Evolutionary conservation across 37 sponge, comb jelly and placozoan genomes (phyloP).

Genomic region (Cliona cf. orientalis): DNA sequence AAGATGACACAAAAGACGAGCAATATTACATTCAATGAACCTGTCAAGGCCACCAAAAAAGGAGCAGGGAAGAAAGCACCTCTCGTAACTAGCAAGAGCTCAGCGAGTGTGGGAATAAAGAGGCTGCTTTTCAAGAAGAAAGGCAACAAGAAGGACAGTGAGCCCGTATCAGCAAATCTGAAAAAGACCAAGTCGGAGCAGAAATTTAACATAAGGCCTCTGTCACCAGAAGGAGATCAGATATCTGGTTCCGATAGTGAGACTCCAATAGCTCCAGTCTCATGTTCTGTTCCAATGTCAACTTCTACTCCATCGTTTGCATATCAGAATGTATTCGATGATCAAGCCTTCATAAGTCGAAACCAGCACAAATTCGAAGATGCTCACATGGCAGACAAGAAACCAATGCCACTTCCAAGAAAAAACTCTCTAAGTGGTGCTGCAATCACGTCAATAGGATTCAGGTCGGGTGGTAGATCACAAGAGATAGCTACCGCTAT

Average conservation of each 20-base stretch:
- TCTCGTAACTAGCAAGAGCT: background rate
- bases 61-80: background rate
- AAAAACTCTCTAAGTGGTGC: background rate
- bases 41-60: background rate
- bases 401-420: background rate
- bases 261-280: too few relatives aligned
- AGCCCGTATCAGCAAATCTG: too few relatives aligned
- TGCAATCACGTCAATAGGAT: background rate
- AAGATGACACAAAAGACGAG: background rate
- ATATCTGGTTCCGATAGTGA: too few relatives aligned
- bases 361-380: too few relatives aligned
- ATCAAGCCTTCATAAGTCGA: too few relatives aligned
- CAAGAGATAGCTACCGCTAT: too few relatives aligned
- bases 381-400: too few relatives aligned
- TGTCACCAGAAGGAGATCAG: too few relatives aligned
- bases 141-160: too few relatives aligned
- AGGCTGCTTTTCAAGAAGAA: background rate
- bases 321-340: slow-evolving; percentile 34
- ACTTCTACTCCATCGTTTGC: background rate
- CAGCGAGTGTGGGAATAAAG: background rate
- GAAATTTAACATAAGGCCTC: too few relatives aligned
- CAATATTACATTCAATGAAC: background rate
- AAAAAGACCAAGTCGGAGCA: too few relatives aligned
- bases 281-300: background rate
- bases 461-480: too few relatives aligned